Percentiles rank a stretch among this genome's conserved stretches.
Conservation (phyloP, 2,888 invertebrate genomes). For the Andrena bicolor region DNA sequence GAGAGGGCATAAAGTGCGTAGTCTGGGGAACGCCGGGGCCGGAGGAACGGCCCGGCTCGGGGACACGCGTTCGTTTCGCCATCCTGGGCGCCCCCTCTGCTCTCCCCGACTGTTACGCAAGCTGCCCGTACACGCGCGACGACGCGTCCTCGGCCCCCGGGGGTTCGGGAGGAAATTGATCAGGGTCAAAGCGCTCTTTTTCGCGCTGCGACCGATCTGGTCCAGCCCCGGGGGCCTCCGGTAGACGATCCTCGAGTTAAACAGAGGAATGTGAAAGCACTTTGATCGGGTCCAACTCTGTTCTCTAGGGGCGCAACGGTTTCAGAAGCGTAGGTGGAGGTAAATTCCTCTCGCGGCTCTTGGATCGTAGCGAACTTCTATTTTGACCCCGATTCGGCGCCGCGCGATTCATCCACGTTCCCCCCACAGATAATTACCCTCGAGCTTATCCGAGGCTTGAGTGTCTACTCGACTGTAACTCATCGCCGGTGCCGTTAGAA, state of each 20-base stretch:
- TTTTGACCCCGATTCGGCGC: not conserved
- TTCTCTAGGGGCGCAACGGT: too few relatives aligned
- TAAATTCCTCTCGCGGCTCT: too few relatives aligned
- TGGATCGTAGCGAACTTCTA: too few relatives aligned
- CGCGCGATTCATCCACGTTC: not conserved
- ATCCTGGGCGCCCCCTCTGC: constrained; percentile 11
- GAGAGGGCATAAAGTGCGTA: constrained; percentile 79
- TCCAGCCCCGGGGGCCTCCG: too few relatives aligned
- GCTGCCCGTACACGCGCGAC: constrained; percentile 15
- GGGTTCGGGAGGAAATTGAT: constrained; percentile 6
- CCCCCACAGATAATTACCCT: not conserved
- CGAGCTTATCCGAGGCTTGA: not conserved
- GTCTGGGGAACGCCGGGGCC: constrained; percentile 69
- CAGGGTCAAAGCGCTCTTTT: not conserved
- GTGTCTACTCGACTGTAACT: not conserved
- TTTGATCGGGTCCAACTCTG: too few relatives aligned
- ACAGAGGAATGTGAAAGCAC: too few relatives aligned
- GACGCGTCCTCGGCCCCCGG: constrained; percentile 12
- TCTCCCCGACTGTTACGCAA: constrained; percentile 38
- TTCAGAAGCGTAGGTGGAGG: too few relatives aligned
- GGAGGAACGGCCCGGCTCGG: constrained; percentile 45
- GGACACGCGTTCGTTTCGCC: constrained; percentile 40
- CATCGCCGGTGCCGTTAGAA: constrained; percentile 12
- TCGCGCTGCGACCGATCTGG: not conserved
- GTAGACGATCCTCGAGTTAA: too few relatives aligned